Evolutionary conservation across 2,888 invertebrate species (phyloP).

Genomic region (Hemaris fuciformis): DNA sequence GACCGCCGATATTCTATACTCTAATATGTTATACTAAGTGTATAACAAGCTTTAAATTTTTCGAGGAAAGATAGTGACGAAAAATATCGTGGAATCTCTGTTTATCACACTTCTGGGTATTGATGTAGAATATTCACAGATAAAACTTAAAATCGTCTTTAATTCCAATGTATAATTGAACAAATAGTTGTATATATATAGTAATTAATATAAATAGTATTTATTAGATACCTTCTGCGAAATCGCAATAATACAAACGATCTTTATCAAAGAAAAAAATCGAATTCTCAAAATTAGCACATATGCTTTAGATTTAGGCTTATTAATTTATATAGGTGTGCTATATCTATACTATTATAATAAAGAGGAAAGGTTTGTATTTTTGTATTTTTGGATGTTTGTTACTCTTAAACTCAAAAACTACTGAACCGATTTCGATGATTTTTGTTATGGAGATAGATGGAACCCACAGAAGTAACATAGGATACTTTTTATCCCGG

Average conservation of each 20-base stretch:
- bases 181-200: background rate
- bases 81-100: background rate
- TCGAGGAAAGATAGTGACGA: background rate
- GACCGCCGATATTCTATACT: too few species aligned
- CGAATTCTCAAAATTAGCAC: background rate
- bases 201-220: background rate
- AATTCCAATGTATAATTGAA: background rate
- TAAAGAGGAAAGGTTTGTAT: too few species aligned
- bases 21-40: background rate
- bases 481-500: too few species aligned
- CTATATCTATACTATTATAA: too few species aligned
- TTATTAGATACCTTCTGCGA: background rate
- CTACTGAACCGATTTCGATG: too few species aligned
- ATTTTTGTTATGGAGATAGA: too few species aligned
- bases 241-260: background rate
- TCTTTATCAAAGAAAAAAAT: too few species aligned
- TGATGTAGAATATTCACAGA: background rate
- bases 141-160: background rate
- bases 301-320: background rate
- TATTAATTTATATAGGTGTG: too few species aligned
- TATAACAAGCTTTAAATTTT: background rate
- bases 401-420: too few species aligned
- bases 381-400: too few species aligned
- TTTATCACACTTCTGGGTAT: background rate
- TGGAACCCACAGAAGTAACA: too few species aligned